Evolutionary conservation across 1,140 invertebrate genomes (phyloP), one percentile per base, ranked within the genome.

Genomic region (Odontomachus brunneus): DNA sequence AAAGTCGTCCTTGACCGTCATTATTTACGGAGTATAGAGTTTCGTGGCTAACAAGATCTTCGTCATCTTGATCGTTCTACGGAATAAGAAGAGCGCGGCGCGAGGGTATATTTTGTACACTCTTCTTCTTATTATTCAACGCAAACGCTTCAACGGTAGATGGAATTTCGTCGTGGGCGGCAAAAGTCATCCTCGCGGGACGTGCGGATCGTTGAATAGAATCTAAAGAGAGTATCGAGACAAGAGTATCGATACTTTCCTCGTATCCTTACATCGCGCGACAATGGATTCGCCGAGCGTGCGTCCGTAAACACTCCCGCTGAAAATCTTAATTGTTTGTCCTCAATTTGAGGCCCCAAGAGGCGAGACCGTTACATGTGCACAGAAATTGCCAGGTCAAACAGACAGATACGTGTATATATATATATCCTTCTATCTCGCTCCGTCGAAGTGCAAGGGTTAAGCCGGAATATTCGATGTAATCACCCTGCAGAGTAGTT

Each of bases 1-100:
- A 78, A 66, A 78, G n/a, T 78, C 4, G n/a, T 33, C n/a, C 4
- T n/a, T 63, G 29, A 17, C 29, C 51, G 38, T 59, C 65, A 71
- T 80, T 80, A 59, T 80, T 80, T 80, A 57, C 38, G 22, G 22
- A 57, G 73, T 62, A 63, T 65, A 51, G 44, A 59, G 14, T 80
- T 48, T 57, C 75, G 38, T 57, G 22, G 55, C 63, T 69, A 78
- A 80, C 65, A 57, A 80, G 51, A 29, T 57, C 15, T 29, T 66
- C 29, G 12, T 22, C 33, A 44, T 80, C 33, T 71, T 80, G 22
- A 69, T 53, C 38, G 17, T n/a, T 22, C 3, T 3, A 11, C 5
- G 11, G 2, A 57, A 48, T 19, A 19, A 24, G 14, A 67, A 57
- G 51, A 57, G n/a, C 55, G 57, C 19, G 38, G 38, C 44, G 69